These are phyloP conservation scores for Upupa epops DNA, from an alignment of 2,113 vertebrate genomes.

Conservation along the genomic window DNA sequence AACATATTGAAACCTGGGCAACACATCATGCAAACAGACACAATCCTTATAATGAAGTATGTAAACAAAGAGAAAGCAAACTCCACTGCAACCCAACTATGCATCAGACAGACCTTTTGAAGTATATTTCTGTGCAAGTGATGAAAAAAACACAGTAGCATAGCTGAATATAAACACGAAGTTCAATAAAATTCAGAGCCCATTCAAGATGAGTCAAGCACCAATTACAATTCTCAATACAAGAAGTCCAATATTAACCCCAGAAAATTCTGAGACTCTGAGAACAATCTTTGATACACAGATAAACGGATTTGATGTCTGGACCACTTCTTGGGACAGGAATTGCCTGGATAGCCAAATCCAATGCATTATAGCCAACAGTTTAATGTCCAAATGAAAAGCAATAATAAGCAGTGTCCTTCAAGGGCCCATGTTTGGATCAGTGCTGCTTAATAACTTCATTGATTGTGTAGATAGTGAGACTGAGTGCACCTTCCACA, in stretches of 20 bases:
- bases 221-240: not conserved
- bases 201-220: not conserved
- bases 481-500: not conserved
- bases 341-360: not conserved
- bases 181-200: not conserved
- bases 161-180: not conserved
- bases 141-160: not conserved
- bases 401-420: not conserved
- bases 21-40: slow-evolving; percentile 27
- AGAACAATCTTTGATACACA: not conserved
- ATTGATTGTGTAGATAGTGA: not conserved
- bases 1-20: slow-evolving; percentile 45
- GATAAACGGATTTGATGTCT: not conserved
- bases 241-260: not conserved
- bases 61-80: not conserved
- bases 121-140: not conserved
- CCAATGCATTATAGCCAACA: not conserved
- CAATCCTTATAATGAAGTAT: not conserved
- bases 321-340: not conserved
- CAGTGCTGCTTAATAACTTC: not conserved
- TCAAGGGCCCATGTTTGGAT: not conserved
- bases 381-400: not conserved
- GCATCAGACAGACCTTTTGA: not conserved
- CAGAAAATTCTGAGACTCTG: not conserved
- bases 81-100: not conserved